Evolutionary conservation across 2,888 invertebrate species (phyloP).

Genomic region (Eudemis profundana): DNA sequence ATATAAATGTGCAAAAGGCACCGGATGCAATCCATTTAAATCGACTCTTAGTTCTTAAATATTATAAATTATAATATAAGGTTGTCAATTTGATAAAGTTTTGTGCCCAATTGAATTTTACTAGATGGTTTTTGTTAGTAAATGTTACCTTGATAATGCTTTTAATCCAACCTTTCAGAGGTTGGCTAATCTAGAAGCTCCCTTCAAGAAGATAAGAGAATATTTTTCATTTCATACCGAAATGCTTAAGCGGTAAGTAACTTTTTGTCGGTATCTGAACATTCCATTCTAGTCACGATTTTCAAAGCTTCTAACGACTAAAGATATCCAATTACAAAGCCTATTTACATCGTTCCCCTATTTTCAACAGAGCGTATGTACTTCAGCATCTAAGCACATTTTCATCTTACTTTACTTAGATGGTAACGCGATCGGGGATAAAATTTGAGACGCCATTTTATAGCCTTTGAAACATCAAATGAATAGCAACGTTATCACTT

Average conservation of each 20-base stretch:
- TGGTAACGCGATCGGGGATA: neutral
- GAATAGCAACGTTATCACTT: neutral
- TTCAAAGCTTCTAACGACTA: neutral
- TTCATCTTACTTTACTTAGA: neutral
- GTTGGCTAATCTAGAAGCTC: too few species aligned
- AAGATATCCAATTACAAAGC: neutral
- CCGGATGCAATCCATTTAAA: too few species aligned
- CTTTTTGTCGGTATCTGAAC: neutral
- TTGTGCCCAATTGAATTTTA: too few species aligned
- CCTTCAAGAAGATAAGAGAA: too few species aligned
- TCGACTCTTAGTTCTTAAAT: too few species aligned
- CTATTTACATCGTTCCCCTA: neutral
- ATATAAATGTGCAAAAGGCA: too few species aligned
- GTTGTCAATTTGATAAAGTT: too few species aligned
- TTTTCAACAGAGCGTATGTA: neutral
- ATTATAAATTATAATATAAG: too few species aligned
- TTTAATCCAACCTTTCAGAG: neutral
- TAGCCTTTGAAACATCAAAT: slow-evolving; percentile 1
- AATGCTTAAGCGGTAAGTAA: too few species aligned
- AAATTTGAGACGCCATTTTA: slow-evolving; percentile 7
- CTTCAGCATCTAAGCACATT: neutral
- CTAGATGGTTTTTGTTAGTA: too few species aligned
- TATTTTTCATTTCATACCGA: too few species aligned
- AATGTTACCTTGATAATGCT: too few species aligned
- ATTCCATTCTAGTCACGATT: neutral